phyloP scores from a whole-genome alignment of 1,140 invertebrate genomes.

The Fopius arisanus region DNA sequence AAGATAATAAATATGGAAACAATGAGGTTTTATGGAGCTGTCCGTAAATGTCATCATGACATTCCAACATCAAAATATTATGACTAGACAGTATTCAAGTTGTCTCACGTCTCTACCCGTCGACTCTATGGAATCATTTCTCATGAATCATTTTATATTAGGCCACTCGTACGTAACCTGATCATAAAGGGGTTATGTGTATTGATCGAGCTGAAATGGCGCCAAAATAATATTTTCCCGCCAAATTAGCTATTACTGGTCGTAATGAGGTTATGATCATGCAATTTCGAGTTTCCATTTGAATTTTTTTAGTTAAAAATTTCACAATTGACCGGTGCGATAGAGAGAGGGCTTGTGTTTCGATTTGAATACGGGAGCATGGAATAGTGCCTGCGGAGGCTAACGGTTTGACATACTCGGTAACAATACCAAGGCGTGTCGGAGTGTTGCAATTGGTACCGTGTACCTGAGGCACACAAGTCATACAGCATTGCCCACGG shows the following conservation, averaged over 20 bases:
- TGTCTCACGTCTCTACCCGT: no score
- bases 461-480: not conserved
- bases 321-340: not conserved
- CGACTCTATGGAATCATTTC: no score
- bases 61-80: no score
- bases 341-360: not conserved
- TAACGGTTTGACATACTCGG: conserved; percentile 53
- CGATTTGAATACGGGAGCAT: conserved; percentile 6
- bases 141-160: no score
- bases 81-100: no score
- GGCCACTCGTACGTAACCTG: no score
- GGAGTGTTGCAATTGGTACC: conserved; percentile 54
- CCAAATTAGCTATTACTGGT: no score
- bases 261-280: not conserved
- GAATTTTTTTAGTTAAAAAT: not conserved
- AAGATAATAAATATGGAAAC: no score
- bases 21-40: no score
- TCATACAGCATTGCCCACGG: not conserved
- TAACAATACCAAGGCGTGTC: conserved; percentile 63
- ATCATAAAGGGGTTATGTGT: no score
- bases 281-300: not conserved
- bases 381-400: not conserved
- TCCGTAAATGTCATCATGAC: no score
- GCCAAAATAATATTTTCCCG: not conserved
- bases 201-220: no score